Percentiles rank a stretch among this genome's conserved stretches.
Conservation (phyloP, 2,113 vertebrate species). For the Archilochus colubris region DNA sequence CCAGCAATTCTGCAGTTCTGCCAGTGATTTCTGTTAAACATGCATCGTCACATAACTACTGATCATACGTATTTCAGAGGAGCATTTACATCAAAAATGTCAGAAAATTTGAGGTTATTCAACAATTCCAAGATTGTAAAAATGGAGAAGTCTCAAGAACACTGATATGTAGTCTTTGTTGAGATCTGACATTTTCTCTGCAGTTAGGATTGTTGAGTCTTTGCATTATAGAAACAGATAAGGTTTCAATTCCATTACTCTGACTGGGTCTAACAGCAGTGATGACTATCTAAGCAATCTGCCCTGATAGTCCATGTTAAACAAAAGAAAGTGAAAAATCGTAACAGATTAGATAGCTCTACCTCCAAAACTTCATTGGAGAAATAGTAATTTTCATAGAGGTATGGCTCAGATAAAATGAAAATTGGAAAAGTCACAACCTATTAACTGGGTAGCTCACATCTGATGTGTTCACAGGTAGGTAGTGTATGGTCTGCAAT, state of each 20-base stretch:
- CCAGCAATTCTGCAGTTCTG: not conserved
- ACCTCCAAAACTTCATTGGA: not conserved
- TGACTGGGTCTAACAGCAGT: not conserved
- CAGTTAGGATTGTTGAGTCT: not conserved
- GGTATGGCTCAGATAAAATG: not conserved
- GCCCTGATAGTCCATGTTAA: not conserved
- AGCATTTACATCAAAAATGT: not conserved
- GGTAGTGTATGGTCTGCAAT: not conserved
- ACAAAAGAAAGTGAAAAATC: not conserved
- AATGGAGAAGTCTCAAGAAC: not conserved
- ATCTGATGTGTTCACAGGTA: not conserved
- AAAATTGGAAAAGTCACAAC: not conserved
- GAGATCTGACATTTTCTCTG: not conserved
- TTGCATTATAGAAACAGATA: not conserved
- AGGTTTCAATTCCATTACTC: not conserved
- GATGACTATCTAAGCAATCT: not conserved
- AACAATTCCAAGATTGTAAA: not conserved
- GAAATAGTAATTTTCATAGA: not conserved
- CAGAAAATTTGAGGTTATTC: not conserved
- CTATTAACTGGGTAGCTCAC: not conserved
- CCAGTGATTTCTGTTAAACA: not conserved
- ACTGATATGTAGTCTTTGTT: not conserved
- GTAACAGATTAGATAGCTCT: not conserved
- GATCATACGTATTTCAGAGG: not conserved
- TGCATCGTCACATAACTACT: not conserved